Evolutionary conservation across 2,797 vertebrate species (phyloP).

Genomic region (Adelosebastes latens): DNA sequence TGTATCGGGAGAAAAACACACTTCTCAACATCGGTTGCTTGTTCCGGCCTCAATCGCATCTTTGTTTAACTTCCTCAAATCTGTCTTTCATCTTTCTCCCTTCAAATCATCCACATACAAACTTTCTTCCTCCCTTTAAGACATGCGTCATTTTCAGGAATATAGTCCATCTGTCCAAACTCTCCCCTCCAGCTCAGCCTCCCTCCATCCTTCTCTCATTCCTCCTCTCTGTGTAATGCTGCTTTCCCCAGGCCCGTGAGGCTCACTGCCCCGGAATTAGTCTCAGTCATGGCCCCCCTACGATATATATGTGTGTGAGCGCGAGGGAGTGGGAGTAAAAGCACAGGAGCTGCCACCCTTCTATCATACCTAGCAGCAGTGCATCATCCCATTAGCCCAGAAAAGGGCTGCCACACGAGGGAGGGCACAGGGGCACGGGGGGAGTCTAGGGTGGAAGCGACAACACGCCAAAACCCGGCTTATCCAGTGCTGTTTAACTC

Average conservation of each 20-base stretch:
- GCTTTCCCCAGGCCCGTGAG: constrained; percentile 21
- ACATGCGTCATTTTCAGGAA: constrained; percentile 10
- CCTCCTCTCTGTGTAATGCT: constrained; percentile 25
- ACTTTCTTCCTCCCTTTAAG: not conserved
- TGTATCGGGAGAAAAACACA: not conserved
- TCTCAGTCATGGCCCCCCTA: constrained; percentile 61
- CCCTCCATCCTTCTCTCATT: not conserved
- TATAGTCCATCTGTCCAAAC: constrained; percentile 30
- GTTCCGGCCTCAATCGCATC: not conserved
- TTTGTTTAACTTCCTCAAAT: constrained; percentile 1
- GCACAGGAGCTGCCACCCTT: constrained; percentile 56
- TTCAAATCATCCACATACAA: not conserved
- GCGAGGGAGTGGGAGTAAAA: constrained; percentile 45
- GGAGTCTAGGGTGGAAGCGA: constrained; percentile 36
- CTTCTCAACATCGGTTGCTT: not conserved
- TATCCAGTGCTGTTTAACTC: constrained; percentile 57
- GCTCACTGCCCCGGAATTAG: constrained; percentile 56
- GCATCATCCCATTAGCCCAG: constrained; percentile 78
- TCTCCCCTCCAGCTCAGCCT: not conserved
- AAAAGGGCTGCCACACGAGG: constrained; percentile 47
- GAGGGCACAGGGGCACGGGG: constrained; percentile 39
- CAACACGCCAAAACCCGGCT: constrained; percentile 58
- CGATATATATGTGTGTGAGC: not conserved
- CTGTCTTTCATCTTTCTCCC: not conserved
- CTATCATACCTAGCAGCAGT: constrained; percentile 66